Evolutionary conservation across 2,888 invertebrate genomes (phyloP).

Genomic region (Melanchra persicariae): DNA sequence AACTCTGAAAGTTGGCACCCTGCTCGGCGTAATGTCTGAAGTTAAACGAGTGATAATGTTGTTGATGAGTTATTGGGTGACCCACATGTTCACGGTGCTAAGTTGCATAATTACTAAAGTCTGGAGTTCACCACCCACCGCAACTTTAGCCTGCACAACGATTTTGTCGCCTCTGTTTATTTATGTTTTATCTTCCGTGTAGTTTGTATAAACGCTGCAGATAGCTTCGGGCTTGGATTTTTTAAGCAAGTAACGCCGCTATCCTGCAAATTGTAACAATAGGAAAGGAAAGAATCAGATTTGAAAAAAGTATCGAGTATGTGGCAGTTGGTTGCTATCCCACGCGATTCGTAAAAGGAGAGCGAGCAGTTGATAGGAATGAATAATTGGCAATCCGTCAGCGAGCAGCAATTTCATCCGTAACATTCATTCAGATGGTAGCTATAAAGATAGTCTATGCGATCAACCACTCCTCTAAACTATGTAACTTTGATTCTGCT

Average conservation of each 20-base stretch:
- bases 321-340: conserved; percentile 43
- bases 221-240: conserved; percentile 8
- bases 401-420: conserved; percentile 31
- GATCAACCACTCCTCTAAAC: neutral
- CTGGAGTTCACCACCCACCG: conserved; percentile 46
- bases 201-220: conserved; percentile 7
- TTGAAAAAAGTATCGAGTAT: conserved; percentile 13
- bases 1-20: conserved; percentile 25
- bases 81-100: conserved; percentile 49
- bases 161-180: conserved; percentile 24
- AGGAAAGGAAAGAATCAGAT: conserved; percentile 1
- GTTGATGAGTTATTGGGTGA: conserved; percentile 57
- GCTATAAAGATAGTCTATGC: neutral
- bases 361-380: conserved; percentile 34
- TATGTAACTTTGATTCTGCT: conserved; percentile 2
- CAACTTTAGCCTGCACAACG: conserved; percentile 33
- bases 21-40: conserved; percentile 39
- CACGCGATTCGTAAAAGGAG: conserved; percentile 34
- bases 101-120: conserved; percentile 56
- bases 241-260: conserved; percentile 3
- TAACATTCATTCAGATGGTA: conserved; percentile 15
- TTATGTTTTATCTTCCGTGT: conserved; percentile 23
- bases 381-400: conserved; percentile 53
- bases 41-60: conserved; percentile 50
- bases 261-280: conserved; percentile 3